Evolutionary conservation across 2,888 invertebrate genomes (phyloP), one percentile per base, ranked within the genome.

Genomic region (Spatulosminthurus flaviceps): DNA sequence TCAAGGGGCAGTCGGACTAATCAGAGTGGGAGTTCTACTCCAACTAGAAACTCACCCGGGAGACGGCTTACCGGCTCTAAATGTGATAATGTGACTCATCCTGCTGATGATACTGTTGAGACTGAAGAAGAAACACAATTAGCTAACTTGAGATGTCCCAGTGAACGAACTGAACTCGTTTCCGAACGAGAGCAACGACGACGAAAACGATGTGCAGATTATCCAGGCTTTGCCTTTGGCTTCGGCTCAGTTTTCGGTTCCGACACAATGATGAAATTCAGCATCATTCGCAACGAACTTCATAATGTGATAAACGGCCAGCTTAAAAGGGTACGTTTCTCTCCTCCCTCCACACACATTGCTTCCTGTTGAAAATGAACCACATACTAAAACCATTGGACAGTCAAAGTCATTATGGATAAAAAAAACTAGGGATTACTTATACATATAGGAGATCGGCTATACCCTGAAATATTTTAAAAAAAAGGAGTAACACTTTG

Each of bases 221-320:
- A 96, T 89, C 96, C 96, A 0, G 96, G 96, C 34, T 89, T 96
- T 80, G 95, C 95, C 0, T 95, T 96, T 87, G 95, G 95, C 75
- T 81, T 84, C 61, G 93, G 94, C 85, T 95, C 95, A 83, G 94
- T 96, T 87, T 96, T 96, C 89, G 96, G 95, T 87, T 96, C 97
- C 79, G 97, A 96, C 88, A 97, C 97, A 13, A 93, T 97, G 92
- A 97, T 98, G 94, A 97, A 97, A 90, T 97, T 97, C 89, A 95
- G 94, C 88, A 93, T 98, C 86, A 98, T 98, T 88, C 93, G 93
- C 88, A 97, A 97, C 89, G 98, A 98, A 90, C 91, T 98, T 88
- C 96, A 97, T 90, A 98, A 98, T 90, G 96, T 97, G 88, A 95
- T 95, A 92, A 94, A 95, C 88, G 95, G 95, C 88, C 96, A 97